Evolutionary conservation across 37 sponge, comb jelly and placozoan genomes (phyloP).

Genomic region (Crambe crambe): DNA sequence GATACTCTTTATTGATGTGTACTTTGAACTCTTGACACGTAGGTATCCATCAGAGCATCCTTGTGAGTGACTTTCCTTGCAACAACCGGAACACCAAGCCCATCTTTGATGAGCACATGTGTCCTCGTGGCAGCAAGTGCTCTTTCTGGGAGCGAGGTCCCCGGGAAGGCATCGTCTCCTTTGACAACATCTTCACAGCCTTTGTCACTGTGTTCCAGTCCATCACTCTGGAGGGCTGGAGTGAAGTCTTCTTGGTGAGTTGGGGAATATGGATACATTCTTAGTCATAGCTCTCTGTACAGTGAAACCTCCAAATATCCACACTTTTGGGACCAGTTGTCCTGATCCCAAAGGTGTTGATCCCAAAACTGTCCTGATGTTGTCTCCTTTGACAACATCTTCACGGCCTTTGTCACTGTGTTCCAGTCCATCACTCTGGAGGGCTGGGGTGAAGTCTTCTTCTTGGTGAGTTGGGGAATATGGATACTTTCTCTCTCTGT

Average conservation of each 20-base stretch:
- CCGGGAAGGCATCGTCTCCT: constrained; percentile 62
- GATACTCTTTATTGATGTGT: too few relatives aligned
- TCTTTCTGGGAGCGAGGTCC: constrained; percentile 60
- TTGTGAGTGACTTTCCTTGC: constrained; percentile 37
- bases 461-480: constrained; percentile 52
- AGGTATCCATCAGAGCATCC: not conserved
- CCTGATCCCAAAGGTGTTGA: too few relatives aligned
- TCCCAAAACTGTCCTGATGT: too few relatives aligned
- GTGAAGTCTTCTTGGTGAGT: constrained; percentile 69
- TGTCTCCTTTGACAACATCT: constrained; percentile 71
- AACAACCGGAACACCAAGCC: not conserved
- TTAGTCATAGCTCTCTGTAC: too few relatives aligned
- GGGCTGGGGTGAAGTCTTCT: constrained; percentile 80
- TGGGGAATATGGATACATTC: too few relatives aligned
- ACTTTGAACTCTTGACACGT: not conserved
- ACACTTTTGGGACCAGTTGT: too few relatives aligned
- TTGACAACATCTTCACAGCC: constrained; percentile 54
- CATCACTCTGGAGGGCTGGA: constrained; percentile 89
- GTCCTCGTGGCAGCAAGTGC: constrained; percentile 40
- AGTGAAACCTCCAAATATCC: too few relatives aligned
- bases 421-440: constrained; percentile 85
- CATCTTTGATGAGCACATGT: not conserved
- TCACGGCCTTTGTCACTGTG: constrained; percentile 44
- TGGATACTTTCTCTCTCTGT: too few relatives aligned
- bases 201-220: constrained; percentile 73